Percentiles rank a stretch among this genome's conserved stretches.
These are phyloP conservation scores for Chaetogeoica ovagalla DNA, from an alignment of 2,888 invertebrate genomes.

Conservation along the genomic window DNA sequence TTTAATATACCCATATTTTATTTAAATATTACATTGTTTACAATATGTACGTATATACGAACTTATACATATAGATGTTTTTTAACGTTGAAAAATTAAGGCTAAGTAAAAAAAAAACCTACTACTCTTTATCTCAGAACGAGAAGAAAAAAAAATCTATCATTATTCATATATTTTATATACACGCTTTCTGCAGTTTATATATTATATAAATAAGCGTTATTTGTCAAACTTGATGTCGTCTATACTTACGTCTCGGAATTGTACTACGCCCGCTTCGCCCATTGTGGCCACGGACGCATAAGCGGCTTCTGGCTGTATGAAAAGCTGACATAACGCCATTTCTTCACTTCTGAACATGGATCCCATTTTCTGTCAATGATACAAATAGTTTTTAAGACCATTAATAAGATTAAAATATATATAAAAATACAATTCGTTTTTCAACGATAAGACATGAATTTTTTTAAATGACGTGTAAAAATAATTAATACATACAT, in stretches of 20 bases:
- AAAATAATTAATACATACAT: neutral
- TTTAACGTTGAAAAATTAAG: neutral
- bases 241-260: slow-evolving; percentile 67
- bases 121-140: neutral
- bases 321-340: slow-evolving; percentile 65
- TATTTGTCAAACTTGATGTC: slow-evolving; percentile 36
- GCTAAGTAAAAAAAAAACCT: slow-evolving; percentile 2
- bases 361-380: slow-evolving; percentile 59
- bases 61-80: neutral
- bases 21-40: neutral
- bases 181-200: neutral
- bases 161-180: slow-evolving; percentile 17
- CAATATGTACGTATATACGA: neutral
- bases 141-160: slow-evolving; percentile 6
- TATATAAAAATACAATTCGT: too few species aligned
- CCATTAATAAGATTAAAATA: slow-evolving; percentile 26
- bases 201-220: neutral
- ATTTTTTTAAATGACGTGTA: too few species aligned
- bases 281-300: slow-evolving; percentile 67
- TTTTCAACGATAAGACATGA: too few species aligned
- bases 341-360: slow-evolving; percentile 62
- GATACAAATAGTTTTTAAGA: slow-evolving; percentile 6
- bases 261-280: slow-evolving; percentile 67
- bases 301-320: slow-evolving; percentile 69
- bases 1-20: too few species aligned